Evolutionary conservation across 2,797 vertebrate genomes (phyloP), one percentile per base, ranked within the genome.

Genomic region (Monodelphis domestica): DNA sequence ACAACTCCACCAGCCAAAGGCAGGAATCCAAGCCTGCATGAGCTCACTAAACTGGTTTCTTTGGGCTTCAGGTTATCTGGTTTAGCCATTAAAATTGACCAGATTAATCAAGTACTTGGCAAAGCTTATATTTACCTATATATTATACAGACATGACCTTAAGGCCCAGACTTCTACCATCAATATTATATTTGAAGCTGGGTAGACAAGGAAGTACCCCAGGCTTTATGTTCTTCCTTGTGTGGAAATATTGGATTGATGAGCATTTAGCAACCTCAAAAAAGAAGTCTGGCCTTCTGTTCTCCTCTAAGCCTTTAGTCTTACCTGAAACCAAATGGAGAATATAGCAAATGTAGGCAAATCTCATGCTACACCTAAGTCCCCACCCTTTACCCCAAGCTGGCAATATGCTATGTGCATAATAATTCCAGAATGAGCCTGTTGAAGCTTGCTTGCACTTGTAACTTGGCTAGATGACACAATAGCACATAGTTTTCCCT

Each of bases 231-330:
- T 30, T 45, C 78, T 92, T 78, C 88, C 53, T 12, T 57, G 50
- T 53, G 24, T 63, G 56, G 91, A 84, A 56, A 53, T 0, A 53
- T 33, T 26, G 51, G 45, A 29, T 51, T 53, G 33, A 38, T 53
- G 90, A 38, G 28, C 54, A 24, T 12, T 70, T 91, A 88, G n/a
- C 7, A 89, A 88, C 5, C 50, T 53, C 3, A 15, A 57, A 21
- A 52, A 14, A 53, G n/a, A 54, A 33, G 78, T 5, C 4, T 51
- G 52, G 63, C 52, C 21, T 53, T 6, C 26, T 89, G 92, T 90
- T 70, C 90, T 89, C 55, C n/a, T 63, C 45, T 63, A 93, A 89
- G 12, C 6, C 6, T 89, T 93, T 92, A n/a, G 54, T 94, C 12
- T 93, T 17, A n/a, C 54, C 38, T 17, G 50, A 88, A 89, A 89